Evolutionary conservation across 1,140 invertebrate species (phyloP).

Genomic region (Bombus turneri): DNA sequence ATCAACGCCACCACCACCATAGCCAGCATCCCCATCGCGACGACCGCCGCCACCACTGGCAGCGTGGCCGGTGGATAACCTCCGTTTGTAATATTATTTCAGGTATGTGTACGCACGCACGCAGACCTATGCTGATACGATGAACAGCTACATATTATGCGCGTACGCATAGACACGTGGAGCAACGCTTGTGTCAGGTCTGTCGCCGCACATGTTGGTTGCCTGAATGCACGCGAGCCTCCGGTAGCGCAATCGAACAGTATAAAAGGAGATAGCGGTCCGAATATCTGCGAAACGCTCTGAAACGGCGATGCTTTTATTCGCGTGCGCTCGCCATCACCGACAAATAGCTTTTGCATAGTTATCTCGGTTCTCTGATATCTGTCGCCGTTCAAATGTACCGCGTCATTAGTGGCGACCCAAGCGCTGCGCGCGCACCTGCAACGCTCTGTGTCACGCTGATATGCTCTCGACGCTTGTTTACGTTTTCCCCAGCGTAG

Average conservation of each 20-base stretch:
- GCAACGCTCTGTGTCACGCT: background rate
- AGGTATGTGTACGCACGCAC: slow-evolving; percentile 29
- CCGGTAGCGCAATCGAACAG: slow-evolving; percentile 54
- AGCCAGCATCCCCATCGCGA: slow-evolving; percentile 33
- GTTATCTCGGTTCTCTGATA: slow-evolving; percentile 60
- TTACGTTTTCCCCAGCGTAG: slow-evolving; percentile 24
- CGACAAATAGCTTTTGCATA: background rate
- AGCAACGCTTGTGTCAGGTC: background rate
- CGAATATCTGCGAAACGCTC: slow-evolving; percentile 63
- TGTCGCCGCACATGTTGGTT: slow-evolving; percentile 20
- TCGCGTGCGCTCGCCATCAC: slow-evolving; percentile 25
- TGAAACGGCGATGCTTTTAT: slow-evolving; percentile 59
- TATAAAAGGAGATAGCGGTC: slow-evolving; percentile 63
- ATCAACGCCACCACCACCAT: slow-evolving; percentile 48
- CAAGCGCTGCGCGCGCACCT: background rate
- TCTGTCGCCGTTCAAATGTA: slow-evolving; percentile 52
- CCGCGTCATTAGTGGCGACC: slow-evolving; percentile 55
- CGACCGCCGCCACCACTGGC: slow-evolving; percentile 37
- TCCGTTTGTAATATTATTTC: slow-evolving; percentile 68
- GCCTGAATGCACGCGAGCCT: slow-evolving; percentile 57
- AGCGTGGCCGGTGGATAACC: slow-evolving; percentile 59
- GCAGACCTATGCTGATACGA: slow-evolving; percentile 42
- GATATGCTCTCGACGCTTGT: slow-evolving; percentile 22
- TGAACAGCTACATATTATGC: background rate
- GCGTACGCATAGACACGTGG: background rate